Percentiles rank a stretch among this genome's conserved stretches.
Evolutionary conservation across 2,797 vertebrate species (phyloP).

Genomic region (Phalanger gymnotis): DNA sequence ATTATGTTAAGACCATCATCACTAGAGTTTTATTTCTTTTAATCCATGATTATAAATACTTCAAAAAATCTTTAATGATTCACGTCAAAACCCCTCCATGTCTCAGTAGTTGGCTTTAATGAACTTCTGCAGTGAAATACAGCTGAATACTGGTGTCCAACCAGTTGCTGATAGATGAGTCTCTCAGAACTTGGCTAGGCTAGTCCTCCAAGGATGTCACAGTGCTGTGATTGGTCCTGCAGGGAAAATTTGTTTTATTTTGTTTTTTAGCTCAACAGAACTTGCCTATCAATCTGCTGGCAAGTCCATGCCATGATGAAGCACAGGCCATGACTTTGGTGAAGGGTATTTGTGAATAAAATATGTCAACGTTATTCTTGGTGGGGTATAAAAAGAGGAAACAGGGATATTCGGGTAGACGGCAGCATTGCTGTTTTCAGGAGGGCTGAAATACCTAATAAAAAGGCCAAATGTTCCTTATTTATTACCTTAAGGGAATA

Average conservation of each 20-base stretch:
- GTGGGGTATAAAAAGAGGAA: background rate
- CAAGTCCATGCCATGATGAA: background rate
- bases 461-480: background rate
- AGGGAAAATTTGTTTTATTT: background rate
- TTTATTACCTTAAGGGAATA: background rate
- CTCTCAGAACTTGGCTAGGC: background rate
- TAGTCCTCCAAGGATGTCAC: background rate
- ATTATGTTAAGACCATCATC: background rate
- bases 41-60: background rate
- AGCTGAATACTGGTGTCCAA: background rate
- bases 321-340: background rate
- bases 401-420: background rate
- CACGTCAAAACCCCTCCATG: background rate
- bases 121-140: background rate
- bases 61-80: background rate
- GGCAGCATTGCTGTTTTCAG: background rate
- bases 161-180: background rate
- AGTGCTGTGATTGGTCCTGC: background rate
- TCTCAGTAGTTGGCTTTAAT: background rate
- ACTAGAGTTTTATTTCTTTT: background rate
- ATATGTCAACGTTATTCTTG: background rate
- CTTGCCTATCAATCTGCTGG: background rate
- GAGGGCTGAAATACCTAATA: background rate
- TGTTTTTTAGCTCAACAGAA: background rate
- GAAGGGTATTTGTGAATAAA: background rate